These are phyloP conservation scores for Pseudomyrmex cubaensis DNA, from an alignment of 1,140 invertebrate genomes.

Conservation along the genomic window DNA sequence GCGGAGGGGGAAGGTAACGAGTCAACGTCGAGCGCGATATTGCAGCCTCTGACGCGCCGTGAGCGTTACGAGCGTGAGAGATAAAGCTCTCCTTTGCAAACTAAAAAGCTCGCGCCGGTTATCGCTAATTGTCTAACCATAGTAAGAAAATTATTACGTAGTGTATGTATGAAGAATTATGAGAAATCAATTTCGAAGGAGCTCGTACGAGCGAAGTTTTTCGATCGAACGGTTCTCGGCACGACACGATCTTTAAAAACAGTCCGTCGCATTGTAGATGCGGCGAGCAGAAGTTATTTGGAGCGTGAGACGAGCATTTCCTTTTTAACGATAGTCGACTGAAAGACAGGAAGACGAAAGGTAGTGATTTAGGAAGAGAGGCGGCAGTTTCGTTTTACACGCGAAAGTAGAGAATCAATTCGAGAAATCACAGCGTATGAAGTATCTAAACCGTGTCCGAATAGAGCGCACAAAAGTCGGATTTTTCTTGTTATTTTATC, in stretches of 20 bases:
- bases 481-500: not conserved
- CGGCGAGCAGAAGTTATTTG: conserved; percentile 8
- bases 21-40: conserved; percentile 53
- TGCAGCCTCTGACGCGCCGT: conserved; percentile 24
- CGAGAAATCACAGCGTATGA: not conserved
- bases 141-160: conserved; percentile 53
- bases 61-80: conserved; percentile 62
- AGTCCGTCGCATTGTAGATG: not conserved
- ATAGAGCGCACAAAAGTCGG: too few relatives aligned
- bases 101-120: conserved; percentile 18
- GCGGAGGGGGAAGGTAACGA: conserved; percentile 9
- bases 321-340: conserved; percentile 33
- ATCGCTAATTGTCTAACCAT: conserved; percentile 36
- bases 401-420: not conserved
- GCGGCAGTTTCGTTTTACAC: conserved; percentile 16
- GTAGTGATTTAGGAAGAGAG: not conserved
- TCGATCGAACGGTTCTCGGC: not conserved
- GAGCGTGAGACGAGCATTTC: conserved; percentile 53
- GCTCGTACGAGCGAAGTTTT: not conserved
- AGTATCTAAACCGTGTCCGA: too few relatives aligned
- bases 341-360: conserved; percentile 17
- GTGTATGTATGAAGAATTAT: conserved; percentile 27
- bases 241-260: conserved; percentile 15
- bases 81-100: conserved; percentile 55
- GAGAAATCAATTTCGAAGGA: conserved; percentile 1